Evolutionary conservation across 1,140 invertebrate genomes (phyloP).

Genomic region (Prorops nasuta): DNA sequence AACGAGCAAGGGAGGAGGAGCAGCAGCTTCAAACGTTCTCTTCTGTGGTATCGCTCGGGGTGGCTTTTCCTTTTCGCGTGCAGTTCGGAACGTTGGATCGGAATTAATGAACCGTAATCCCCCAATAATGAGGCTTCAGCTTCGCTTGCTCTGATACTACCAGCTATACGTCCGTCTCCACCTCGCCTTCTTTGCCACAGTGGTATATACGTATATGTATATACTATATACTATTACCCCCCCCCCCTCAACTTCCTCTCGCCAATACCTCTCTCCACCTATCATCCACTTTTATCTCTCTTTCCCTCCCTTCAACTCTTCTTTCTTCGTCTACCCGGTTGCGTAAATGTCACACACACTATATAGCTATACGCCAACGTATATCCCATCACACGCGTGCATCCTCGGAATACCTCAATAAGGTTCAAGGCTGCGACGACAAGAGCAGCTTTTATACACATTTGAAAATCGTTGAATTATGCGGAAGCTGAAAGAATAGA

Average conservation of each 20-base stretch:
- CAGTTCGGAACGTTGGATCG: conserved; percentile 37
- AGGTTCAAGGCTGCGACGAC: no score
- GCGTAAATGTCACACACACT: conserved; percentile 28
- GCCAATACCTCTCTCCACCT: conserved; percentile 6
- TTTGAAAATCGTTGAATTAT: no score
- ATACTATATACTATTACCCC: no score
- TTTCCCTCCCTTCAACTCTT: neutral
- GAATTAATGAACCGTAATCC: conserved; percentile 59
- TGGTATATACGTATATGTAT: no score
- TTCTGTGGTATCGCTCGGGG: conserved; percentile 27
- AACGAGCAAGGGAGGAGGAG: conserved; percentile 19
- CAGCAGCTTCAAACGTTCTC: conserved; percentile 27
- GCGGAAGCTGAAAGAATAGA: no score
- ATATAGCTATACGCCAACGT: no score
- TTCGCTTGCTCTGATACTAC: conserved; percentile 39
- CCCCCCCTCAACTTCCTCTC: conserved; percentile 5
- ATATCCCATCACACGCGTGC: no score
- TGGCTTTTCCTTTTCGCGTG: conserved; percentile 38
- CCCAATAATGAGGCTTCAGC: conserved; percentile 54
- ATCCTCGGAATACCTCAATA: no score
- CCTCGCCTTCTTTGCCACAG: conserved; percentile 6
- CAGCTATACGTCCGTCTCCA: conserved; percentile 35
- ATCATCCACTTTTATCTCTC: conserved; percentile 5
- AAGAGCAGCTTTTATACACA: no score
- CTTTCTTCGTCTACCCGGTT: conserved; percentile 3